Base-by-base conservation (phyloP, 2,113 vertebrate genomes). In the Suncus etruscus region DNA sequence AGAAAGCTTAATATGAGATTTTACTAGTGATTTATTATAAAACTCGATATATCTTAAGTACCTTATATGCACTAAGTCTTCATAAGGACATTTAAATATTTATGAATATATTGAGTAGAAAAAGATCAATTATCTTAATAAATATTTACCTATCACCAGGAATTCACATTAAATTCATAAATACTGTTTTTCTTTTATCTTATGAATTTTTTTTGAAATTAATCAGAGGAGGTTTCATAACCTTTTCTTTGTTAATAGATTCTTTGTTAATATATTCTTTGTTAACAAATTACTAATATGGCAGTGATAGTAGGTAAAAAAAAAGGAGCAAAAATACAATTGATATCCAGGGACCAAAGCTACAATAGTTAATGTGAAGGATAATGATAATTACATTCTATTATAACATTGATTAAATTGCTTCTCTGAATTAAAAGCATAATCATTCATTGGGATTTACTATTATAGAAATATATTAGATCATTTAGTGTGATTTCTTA, bases 351-450 rank as follows among this genome's bases (percentile, higher is more conserved):
- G 31, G 79, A 93, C 79, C 11, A 79, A 87, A 93, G 75, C 91
- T 77, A 79, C 54, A 94, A 47, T 80, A 78, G 85, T 79, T 96
- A 96, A 90, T 93, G 72, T 78, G 51, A 91, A 95, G 83, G 74
- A 86, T 93, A 94, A 91, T 95, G 94, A 92, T 95, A 95, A 95
- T 96, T 93, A 80, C 39, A 95, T 94, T 92, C 51, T 80, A 94
- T 94, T 94, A 92, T 84, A 72, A 2, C 87, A 95, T 94, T 95
- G 94, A 95, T 94, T 90, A 91, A 11, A 89, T 69, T 94, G 74
- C 54, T 92, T n/a, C 73, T 76, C 14, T 89, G 85, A 95, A 92
- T 94, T 92, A 91, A 91, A 79, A 85, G 24, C 24, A 86, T 87
- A 83, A 91, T 95, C 31, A 91, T 91, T 95, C 82, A 93, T n/a